phyloP scores from a whole-genome alignment of 2,797 vertebrate genomes.

The Manis javanica region DNA sequence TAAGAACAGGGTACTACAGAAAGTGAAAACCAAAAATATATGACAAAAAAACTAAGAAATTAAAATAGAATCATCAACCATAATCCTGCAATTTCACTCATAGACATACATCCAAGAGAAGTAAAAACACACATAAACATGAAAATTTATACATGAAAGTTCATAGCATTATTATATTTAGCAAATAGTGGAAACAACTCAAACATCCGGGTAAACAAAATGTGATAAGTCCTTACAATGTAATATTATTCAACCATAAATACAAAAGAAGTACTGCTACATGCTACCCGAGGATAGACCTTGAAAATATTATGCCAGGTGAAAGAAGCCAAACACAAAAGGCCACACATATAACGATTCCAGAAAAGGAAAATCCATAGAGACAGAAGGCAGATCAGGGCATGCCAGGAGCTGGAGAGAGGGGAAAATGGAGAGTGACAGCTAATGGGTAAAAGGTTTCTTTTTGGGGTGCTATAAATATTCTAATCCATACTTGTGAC shows the following conservation, averaged over 20 bases:
- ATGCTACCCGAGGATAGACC: neutral
- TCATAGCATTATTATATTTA: neutral
- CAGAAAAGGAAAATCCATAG: neutral
- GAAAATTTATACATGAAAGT: neutral
- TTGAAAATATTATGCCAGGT: neutral
- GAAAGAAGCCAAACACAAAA: conserved; percentile 1
- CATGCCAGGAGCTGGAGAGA: neutral
- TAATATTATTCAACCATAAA: neutral
- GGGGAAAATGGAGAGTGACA: neutral
- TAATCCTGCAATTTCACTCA: neutral
- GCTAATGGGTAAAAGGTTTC: neutral
- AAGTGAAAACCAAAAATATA: conserved; percentile 27
- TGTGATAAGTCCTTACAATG: neutral
- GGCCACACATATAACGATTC: neutral
- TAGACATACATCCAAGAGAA: neutral
- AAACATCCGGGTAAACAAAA: neutral
- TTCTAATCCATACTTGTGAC: neutral
- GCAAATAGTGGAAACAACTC: neutral
- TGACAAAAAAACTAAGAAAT: neutral
- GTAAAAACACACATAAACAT: neutral
- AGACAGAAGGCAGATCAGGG: neutral
- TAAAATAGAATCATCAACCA: neutral
- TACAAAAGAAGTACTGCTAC: neutral
- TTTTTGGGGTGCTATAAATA: neutral
- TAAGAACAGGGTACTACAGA: neutral